Conservation (phyloP, 2,113 vertebrate genomes). For the Apeltes quadracus region DNA sequence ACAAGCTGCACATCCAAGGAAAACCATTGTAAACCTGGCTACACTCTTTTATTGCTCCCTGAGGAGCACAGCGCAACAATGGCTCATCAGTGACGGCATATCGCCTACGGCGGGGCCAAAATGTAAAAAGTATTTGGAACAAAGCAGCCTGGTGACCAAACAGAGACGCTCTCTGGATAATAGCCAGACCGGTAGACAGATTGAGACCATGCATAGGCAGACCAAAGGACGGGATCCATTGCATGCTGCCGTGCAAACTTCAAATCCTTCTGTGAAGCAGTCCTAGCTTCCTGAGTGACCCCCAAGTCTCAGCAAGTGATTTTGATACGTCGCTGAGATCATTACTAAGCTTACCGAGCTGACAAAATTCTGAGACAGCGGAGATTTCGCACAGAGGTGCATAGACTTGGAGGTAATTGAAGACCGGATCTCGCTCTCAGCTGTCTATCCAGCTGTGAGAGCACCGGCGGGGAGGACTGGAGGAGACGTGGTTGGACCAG, state of each 20-base stretch:
- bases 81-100: constrained; percentile 37
- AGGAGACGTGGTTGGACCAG: constrained; percentile 17
- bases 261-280: constrained; percentile 33
- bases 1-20: constrained; percentile 32
- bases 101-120: constrained; percentile 32
- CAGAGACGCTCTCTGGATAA: constrained; percentile 17
- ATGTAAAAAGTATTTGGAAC: constrained; percentile 14
- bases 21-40: constrained; percentile 30
- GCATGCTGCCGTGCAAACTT: constrained; percentile 33
- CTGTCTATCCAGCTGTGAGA: constrained; percentile 34
- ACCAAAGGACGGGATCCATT: constrained; percentile 11
- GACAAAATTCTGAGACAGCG: constrained; percentile 36
- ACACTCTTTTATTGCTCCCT: constrained; percentile 32
- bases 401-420: constrained; percentile 51
- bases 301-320: constrained; percentile 38
- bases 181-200: not conserved
- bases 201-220: not conserved
- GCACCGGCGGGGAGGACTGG: constrained; percentile 16
- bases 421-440: constrained; percentile 42
- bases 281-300: constrained; percentile 50
- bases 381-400: constrained; percentile 36
- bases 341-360: constrained; percentile 55
- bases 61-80: constrained; percentile 25
- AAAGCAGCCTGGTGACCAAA: constrained; percentile 16
- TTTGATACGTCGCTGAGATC: constrained; percentile 62